Evolutionary conservation across 2,797 vertebrate species (phyloP).

Genomic region (Poliocrania exsul): DNA sequence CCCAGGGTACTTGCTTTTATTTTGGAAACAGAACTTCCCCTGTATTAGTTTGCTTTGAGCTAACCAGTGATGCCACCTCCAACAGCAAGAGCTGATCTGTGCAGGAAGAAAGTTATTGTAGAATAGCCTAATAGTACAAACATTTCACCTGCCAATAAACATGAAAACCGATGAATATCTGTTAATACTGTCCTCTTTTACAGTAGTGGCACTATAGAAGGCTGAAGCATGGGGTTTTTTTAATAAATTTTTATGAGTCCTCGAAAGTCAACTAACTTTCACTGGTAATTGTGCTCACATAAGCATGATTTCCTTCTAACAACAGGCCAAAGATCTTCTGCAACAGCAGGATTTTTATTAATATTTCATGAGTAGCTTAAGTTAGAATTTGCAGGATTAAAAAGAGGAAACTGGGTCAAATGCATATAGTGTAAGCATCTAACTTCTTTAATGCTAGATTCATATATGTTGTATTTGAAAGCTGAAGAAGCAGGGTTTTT

Average conservation of each 20-base stretch:
- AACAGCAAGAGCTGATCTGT: not conserved
- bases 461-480: constrained; percentile 8
- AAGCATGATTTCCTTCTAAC: constrained; percentile 46
- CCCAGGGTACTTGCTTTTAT: not conserved
- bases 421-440: not conserved
- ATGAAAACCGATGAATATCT: not conserved
- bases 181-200: not conserved
- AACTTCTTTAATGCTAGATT: constrained; percentile 37
- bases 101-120: not conserved
- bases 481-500: not conserved
- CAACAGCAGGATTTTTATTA: constrained; percentile 52
- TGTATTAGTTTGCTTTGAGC: not conserved
- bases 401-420: constrained; percentile 65
- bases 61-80: not conserved
- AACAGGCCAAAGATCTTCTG: constrained; percentile 41
- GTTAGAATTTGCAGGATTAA: constrained; percentile 60
- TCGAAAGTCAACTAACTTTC: not conserved
- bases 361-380: constrained; percentile 65
- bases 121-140: not conserved
- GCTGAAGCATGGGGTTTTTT: not conserved
- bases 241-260: not conserved
- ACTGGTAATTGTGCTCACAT: constrained; percentile 10
- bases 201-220: not conserved
- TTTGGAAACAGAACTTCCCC: not conserved
- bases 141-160: not conserved